Base-by-base conservation (phyloP, 2,888 invertebrate species). In the Thymelicus lineola region DNA sequence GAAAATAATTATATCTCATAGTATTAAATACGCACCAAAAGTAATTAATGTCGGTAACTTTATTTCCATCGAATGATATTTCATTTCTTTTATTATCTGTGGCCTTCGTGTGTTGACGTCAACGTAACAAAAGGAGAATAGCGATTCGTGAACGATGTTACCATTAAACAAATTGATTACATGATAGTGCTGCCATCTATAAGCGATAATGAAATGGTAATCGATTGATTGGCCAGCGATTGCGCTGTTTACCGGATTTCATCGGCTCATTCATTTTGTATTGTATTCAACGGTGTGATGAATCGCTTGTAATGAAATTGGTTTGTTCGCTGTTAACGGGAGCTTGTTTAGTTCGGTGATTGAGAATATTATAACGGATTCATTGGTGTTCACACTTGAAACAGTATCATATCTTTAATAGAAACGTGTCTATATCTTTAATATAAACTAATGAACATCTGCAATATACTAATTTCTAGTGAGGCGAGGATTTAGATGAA, bases 111-210 rank as follows among this genome's bases (percentile, higher is more conserved):
- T 69, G 72, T 62, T 78, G 72, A 77, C 75, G 77, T 75, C 74
- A 74, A 72, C 61, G 71, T 68, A 73, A 72, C 71, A 75, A 75
- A 73, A 74, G 70, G 69, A 36, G 73, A 70, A 67, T 67, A 42
- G 70, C 53, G 64, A 38, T 65, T 64, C 59, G 66, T 75, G 75
- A 75, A 70, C 72, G 74, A 75, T 75, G 73, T 80, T 82, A 78
- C 85, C 80, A 86, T 86, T 85, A 84, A 77, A 80, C 76, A 82
- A 86, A 86, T 86, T 86, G 82, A 86, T 86, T 84, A 70, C 74
- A 38, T 48, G 73, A 71, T 68, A 65, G 77, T 82, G 82, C 77
- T 80, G 79, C 79, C 75, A 74, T 75, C 73, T 74, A 72, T 72
- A 70, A 69, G 72, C 72, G 77, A 73, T 82, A 85, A 84, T 84